Evolutionary conservation across 2,888 invertebrate genomes (phyloP).

Genomic region (Sarcophaga rosellei): DNA sequence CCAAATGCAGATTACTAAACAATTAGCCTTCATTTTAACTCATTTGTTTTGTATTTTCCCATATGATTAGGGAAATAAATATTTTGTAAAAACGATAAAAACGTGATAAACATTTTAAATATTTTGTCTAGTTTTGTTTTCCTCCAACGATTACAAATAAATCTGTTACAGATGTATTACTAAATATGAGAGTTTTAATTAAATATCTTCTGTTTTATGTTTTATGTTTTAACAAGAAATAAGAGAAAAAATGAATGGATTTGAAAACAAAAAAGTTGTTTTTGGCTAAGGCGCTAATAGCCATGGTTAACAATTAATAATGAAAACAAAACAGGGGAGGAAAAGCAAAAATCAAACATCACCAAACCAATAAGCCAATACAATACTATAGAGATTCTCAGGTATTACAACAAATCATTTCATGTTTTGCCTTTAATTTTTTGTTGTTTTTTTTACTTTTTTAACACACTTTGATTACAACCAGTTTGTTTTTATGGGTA

Average conservation of each 20-base stretch:
- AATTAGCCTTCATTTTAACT: too few species aligned
- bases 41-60: too few species aligned
- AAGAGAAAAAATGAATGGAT: not conserved
- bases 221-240: not conserved
- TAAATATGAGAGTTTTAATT: conserved; percentile 52
- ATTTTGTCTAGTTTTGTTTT: not conserved
- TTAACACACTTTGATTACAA: conserved; percentile 25
- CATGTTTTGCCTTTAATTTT: not conserved
- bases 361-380: not conserved
- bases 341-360: not conserved
- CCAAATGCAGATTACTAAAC: too few species aligned
- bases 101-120: not conserved
- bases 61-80: too few species aligned
- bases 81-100: not conserved
- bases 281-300: not conserved
- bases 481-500: conserved; percentile 17
- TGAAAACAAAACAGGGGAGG: conserved; percentile 11
- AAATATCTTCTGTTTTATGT: conserved; percentile 29
- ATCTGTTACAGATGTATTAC: conserved; percentile 27
- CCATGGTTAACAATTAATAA: conserved; percentile 45
- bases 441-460: not conserved
- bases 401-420: not conserved
- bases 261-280: not conserved
- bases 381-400: not conserved
- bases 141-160: not conserved